Evolutionary conservation across 1,140 invertebrate genomes (phyloP), one percentile per base, ranked within the genome.

Genomic region (Drosophila gunungcola): DNA sequence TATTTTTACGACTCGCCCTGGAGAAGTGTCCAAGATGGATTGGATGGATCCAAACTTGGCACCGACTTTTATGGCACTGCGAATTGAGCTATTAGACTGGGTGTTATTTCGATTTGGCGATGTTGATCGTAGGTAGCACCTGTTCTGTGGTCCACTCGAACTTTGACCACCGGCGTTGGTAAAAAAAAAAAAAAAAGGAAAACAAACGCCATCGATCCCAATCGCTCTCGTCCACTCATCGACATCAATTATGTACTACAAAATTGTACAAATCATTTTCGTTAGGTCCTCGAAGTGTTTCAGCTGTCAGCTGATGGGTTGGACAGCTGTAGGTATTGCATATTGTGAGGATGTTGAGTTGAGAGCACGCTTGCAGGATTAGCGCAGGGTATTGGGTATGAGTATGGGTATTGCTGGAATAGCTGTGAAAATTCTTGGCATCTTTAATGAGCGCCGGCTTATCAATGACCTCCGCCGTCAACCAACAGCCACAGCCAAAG

Each of bases 1-100:
- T 88, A 89, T 88, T 88, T 89, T 89, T 88, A 88, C 75, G 76
- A 62, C 63, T 74, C 48, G 39, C 61, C 53, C 36, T 39, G 41
- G n/a, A 10, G 48, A 51, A 51, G n/a, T 51, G 48, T 48, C 46
- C 46, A 34, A 38, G 43, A 61, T 48, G 42, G 46, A 48, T 34
- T 21, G 34, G 38, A 46, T 32, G 29, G 29, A 32, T 36, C 32
- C 34, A 43, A 43, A 74, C 43, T 27, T 45, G 36, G 16, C 38
- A n/a, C 42, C 9, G 42, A 25, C 27, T 78, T 82, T 82, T 83
- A 84, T 68, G 62, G 58, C 78, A 52, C 48, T 85, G 81, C 72
- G 77, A 84, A 85, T 85, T 85, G 78, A 85, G 81, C 81, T 86
- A 85, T 85, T 86, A 85, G 78, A 58, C 11, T 21, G 49, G 25